phyloP scores from a whole-genome alignment of 2,888 invertebrate genomes.

The Quadriops clusia region DNA sequence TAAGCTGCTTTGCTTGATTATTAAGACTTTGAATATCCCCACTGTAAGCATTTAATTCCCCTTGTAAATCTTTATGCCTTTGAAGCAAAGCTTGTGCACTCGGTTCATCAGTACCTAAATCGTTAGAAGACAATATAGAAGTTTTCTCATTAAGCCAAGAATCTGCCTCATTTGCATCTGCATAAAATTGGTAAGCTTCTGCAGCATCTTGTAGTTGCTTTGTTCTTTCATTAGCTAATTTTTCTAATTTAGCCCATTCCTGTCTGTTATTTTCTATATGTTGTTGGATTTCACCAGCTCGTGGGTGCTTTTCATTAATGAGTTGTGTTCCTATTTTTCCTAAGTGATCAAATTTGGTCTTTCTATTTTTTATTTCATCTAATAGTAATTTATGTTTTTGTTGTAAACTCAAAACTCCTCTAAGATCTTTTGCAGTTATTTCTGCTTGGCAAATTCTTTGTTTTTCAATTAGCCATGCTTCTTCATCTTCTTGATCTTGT shows the following conservation, averaged over 20 bases:
- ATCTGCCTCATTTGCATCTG: slow-evolving; percentile 95
- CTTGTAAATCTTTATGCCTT: slow-evolving; percentile 75
- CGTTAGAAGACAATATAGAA: slow-evolving; percentile 76
- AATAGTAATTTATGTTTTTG: slow-evolving; percentile 85
- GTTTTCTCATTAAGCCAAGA: slow-evolving; percentile 96
- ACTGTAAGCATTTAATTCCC: slow-evolving; percentile 78
- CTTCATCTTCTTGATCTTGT: slow-evolving; percentile 95
- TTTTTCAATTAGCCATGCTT: slow-evolving; percentile 92
- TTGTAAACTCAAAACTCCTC: slow-evolving; percentile 76
- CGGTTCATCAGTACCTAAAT: slow-evolving; percentile 86
- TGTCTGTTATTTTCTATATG: slow-evolving; percentile 66
- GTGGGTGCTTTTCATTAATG: slow-evolving; percentile 71
- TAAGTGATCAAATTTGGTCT: slow-evolving; percentile 58
- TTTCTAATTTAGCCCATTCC: slow-evolving; percentile 83
- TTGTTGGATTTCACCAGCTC: slow-evolving; percentile 67
- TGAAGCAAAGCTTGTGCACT: slow-evolving; percentile 80
- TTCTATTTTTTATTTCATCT: slow-evolving; percentile 77
- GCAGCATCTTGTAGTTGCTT: slow-evolving; percentile 75
- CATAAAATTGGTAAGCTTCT: slow-evolving; percentile 93
- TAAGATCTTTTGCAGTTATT: slow-evolving; percentile 86
- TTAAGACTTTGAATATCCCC: slow-evolving; percentile 71
- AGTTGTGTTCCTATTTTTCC: slow-evolving; percentile 50
- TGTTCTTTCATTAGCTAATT: slow-evolving; percentile 61
- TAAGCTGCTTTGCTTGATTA: slow-evolving; percentile 64
- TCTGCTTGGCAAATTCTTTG: slow-evolving; percentile 85